Evolutionary conservation across 1,140 invertebrate species (phyloP), one percentile per base, ranked within the genome.

Genomic region (Pogonomyrmex californicus): DNA sequence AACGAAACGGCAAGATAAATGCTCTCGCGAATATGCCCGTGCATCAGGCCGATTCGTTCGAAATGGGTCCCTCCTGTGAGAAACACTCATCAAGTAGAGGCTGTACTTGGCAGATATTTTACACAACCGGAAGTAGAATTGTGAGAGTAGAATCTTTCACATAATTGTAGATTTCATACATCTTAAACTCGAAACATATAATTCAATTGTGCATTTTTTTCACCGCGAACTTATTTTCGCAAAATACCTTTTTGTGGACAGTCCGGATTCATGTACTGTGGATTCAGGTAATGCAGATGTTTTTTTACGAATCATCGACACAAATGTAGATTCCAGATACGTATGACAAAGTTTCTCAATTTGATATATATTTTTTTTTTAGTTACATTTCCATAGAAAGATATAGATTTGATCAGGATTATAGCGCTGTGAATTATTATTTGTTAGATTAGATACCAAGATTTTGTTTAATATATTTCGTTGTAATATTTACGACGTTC

Each of bases 211-310:
- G 47, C 62, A 66, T 23, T 41, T 66, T 41, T 66, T 36, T 71
- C 33, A 56, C 12, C 66, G 66, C 70, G 41, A 82, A 73, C 36
- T 82, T 82, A 82, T 73, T 82, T 82, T 82, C 38, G 66, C 66
- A 82, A 79, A 79, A 82, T 47, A 58, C 41, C 36, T 82, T 82
- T 82, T 66, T 82, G 41, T 23, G 79, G 51, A 82, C 38, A 58
- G 30, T 73, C 56, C 51, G 79, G 79, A 82, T 82, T 73, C 51
- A 73, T 82, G 54, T 82, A 82, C 66, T 82, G 44, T 73, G 66
- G 54, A 83, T 83, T 73, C 79, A 83, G 79, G 79, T 83, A 83
- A 83, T 83, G 62, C 68, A 83, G 54, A 83, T 60, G 68, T 73
- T 82, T 83, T 76, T 73, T 83, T 83, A 83, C 56, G 41, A 83